Percentiles rank a stretch among this genome's conserved stretches.
phyloP scores from a whole-genome alignment of 2,888 invertebrate genomes.

The Pherbina coryleti region DNA sequence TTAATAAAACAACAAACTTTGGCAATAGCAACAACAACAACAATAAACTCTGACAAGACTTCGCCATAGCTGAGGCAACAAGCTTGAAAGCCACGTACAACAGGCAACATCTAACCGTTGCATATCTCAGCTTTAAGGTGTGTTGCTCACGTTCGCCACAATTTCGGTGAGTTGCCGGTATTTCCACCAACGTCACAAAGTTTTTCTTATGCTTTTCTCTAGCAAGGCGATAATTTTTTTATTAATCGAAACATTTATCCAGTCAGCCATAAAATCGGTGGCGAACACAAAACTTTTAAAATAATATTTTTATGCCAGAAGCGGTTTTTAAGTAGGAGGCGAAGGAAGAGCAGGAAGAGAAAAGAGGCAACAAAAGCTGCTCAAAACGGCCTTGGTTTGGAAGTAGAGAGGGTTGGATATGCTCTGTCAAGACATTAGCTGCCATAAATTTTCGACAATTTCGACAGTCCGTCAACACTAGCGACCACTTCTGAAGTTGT shows the following conservation, averaged over 20 bases:
- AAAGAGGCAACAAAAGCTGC: no score
- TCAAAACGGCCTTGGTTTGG: no score
- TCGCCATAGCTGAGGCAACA: no score
- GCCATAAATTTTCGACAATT: neutral
- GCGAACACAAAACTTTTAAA: constrained; percentile 9
- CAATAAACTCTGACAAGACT: no score
- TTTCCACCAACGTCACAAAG: neutral
- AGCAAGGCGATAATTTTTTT: neutral
- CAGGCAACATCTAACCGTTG: neutral
- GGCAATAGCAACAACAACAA: no score
- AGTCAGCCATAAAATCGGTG: constrained; percentile 12
- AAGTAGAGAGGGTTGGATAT: neutral
- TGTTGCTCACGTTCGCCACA: constrained; percentile 3
- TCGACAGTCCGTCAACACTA: no score
- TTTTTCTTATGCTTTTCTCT: neutral
- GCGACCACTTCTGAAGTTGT: no score
- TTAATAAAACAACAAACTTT: no score
- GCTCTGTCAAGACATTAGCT: neutral
- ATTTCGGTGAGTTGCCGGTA: neutral
- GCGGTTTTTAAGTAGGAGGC: neutral
- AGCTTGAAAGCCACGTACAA: no score
- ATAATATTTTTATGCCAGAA: neutral
- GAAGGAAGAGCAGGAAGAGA: neutral
- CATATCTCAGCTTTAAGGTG: neutral
- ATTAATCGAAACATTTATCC: constrained; percentile 11